phyloP scores from a whole-genome alignment of 2,888 invertebrate genomes.

The Mesoligia furuncula region DNA sequence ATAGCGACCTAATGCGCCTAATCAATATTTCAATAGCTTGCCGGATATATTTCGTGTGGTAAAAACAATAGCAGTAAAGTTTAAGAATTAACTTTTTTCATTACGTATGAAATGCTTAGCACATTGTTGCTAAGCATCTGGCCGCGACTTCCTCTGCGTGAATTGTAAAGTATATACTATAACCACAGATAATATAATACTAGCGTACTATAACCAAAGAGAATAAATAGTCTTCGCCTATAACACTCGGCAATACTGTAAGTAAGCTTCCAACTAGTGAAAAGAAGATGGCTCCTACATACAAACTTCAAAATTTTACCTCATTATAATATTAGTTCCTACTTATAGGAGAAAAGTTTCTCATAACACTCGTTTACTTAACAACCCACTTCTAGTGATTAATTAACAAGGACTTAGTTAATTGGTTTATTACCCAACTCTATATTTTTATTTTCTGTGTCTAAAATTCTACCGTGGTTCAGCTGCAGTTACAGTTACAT shows the following conservation, averaged over 20 bases:
- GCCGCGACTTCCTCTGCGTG: not conserved
- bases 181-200: no score
- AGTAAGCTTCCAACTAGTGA: not conserved
- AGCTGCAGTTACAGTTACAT: not conserved
- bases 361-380: not conserved
- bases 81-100: not conserved
- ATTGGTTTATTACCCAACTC: not conserved
- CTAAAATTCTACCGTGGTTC: not conserved
- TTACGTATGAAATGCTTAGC: not conserved
- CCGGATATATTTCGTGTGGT: not conserved
- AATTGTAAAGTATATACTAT: not conserved
- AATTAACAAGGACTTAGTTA: not conserved
- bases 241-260: not conserved
- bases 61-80: not conserved
- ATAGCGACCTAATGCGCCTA: constrained; percentile 25
- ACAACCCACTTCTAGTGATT: not conserved
- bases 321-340: not conserved
- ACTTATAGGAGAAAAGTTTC: not conserved
- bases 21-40: constrained; percentile 17
- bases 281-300: not conserved
- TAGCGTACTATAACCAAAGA: no score
- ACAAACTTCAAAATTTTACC: not conserved
- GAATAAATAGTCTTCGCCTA: no score
- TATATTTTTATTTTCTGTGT: not conserved
- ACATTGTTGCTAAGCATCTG: not conserved